Conservation (phyloP, 2,113 vertebrate genomes). For the Vidua chalybeata region DNA sequence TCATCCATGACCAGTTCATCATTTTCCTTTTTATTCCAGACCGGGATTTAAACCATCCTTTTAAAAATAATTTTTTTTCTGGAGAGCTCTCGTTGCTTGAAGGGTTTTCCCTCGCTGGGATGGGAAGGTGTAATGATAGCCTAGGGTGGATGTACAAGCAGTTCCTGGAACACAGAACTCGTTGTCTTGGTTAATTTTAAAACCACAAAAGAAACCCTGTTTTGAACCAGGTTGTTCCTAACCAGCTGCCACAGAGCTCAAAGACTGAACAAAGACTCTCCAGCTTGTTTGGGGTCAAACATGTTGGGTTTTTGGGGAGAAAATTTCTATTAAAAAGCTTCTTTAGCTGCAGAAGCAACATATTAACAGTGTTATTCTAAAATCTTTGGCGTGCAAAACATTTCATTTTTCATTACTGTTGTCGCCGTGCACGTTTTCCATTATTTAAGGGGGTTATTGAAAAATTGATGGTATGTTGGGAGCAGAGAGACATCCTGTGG, state of each 20-base stretch:
- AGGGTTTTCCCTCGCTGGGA: not conserved
- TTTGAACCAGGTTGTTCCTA: not conserved
- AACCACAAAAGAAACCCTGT: constrained; percentile 23
- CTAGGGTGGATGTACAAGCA: constrained; percentile 25
- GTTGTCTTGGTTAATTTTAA: constrained; percentile 36
- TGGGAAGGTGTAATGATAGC: not conserved
- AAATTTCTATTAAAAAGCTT: not conserved
- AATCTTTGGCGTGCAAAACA: constrained; percentile 79
- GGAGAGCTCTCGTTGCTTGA: not conserved
- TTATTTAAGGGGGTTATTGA: constrained; percentile 84
- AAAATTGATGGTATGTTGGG: constrained; percentile 81
- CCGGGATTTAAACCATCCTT: not conserved
- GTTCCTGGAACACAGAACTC: constrained; percentile 1
- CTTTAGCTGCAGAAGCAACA: not conserved
- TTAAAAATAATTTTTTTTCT: not conserved
- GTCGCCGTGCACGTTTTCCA: constrained; percentile 76
- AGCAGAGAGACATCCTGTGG: constrained; percentile 78
- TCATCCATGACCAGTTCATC: not conserved
- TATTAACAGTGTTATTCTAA: constrained; percentile 38
- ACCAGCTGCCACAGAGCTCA: not conserved
- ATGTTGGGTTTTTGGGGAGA: not conserved
- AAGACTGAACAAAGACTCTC: not conserved
- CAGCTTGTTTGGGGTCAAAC: not conserved
- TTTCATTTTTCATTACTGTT: constrained; percentile 89
- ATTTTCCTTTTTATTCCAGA: not conserved